These are phyloP conservation scores for Gymnothorax reevesii DNA, from an alignment of 2,797 vertebrate species.

Conservation along the genomic window DNA sequence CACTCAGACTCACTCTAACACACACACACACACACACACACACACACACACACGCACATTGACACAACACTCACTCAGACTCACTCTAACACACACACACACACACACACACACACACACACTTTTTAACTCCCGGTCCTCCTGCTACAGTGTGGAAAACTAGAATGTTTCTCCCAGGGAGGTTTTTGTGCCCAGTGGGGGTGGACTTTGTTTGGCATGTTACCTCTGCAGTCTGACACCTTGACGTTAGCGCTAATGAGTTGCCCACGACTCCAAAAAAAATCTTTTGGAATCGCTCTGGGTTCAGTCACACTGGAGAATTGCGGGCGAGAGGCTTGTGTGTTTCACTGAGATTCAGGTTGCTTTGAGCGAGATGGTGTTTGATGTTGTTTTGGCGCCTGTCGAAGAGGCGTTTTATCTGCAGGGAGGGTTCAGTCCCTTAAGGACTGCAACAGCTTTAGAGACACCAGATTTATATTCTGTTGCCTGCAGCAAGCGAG, in stretches of 20 bases:
- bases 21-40: neutral
- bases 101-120: too few relatives aligned
- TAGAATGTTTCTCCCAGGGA: neutral
- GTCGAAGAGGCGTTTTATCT: neutral
- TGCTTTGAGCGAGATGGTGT: neutral
- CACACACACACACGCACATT: neutral
- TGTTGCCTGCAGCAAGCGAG: too few relatives aligned
- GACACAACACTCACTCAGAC: too few relatives aligned
- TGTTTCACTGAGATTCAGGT: too few relatives aligned
- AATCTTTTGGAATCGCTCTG: neutral
- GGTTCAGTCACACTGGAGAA: conserved; percentile 40
- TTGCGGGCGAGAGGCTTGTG: too few relatives aligned
- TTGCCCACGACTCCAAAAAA: neutral
- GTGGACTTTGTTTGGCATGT: neutral
- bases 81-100: too few relatives aligned
- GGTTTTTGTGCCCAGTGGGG: neutral
- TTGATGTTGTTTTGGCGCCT: neutral
- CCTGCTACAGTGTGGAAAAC: neutral
- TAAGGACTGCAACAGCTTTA: too few relatives aligned
- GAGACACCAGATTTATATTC: too few relatives aligned
- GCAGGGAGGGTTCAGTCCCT: too few relatives aligned
- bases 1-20: neutral
- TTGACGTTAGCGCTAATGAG: neutral
- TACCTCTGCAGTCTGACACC: neutral
- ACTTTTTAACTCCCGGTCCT: too few relatives aligned